Conservation (phyloP, 2,888 invertebrate species). For the Noctua janthina region DNA sequence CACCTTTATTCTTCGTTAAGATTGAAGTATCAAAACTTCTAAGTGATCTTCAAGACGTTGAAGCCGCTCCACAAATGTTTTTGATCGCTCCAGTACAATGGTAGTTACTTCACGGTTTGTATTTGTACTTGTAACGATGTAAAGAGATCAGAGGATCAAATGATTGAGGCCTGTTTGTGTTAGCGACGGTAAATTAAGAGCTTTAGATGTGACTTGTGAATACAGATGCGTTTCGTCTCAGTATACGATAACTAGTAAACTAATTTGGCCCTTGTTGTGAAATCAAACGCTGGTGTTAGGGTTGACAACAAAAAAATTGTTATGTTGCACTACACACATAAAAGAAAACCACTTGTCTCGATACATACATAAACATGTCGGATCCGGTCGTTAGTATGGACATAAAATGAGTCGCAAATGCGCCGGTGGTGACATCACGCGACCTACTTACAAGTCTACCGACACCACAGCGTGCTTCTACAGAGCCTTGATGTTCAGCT, state of each 20-base stretch:
- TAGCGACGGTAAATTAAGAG: slow-evolving; percentile 15
- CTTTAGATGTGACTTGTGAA: slow-evolving; percentile 5
- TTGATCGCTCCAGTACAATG: slow-evolving; percentile 20
- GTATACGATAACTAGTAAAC: background rate
- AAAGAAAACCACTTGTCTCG: no score
- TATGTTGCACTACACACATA: no score
- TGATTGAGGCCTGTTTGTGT: background rate
- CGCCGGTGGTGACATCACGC: no score
- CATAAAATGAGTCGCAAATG: no score
- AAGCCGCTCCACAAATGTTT: slow-evolving; percentile 8
- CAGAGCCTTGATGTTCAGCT: no score
- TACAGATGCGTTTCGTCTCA: background rate
- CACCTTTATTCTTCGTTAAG: slow-evolving; percentile 5
- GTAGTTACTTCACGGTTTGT: slow-evolving; percentile 7
- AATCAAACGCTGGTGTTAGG: no score
- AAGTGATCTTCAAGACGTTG: background rate
- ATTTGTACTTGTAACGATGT: background rate
- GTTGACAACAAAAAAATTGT: no score
- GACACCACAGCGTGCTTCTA: no score
- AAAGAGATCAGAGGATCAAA: slow-evolving; percentile 18
- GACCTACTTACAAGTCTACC: no score
- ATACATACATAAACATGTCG: no score
- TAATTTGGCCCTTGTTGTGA: background rate
- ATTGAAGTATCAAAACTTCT: slow-evolving; percentile 24
- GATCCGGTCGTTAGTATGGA: no score